Percentiles rank a stretch among this genome's conserved stretches.
Conservation (phyloP, 2,888 invertebrate species). For the Branchipolynoe longqiensis region DNA sequence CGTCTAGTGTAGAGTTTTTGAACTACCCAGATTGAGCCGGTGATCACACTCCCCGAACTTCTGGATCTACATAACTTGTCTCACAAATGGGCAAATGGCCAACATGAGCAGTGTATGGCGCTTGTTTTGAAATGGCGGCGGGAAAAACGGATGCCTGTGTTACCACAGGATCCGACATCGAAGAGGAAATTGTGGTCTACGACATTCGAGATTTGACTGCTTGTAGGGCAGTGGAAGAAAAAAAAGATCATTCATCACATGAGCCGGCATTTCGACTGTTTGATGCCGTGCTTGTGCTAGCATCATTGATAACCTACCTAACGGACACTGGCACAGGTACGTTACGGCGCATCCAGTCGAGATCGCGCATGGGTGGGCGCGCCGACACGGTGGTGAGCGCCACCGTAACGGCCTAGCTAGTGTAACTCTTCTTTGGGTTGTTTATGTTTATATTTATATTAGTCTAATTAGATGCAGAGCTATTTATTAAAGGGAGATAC, state of each 20-base stretch:
- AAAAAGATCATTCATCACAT: neutral
- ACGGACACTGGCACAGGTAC: slow-evolving; percentile 52
- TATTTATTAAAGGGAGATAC: no score
- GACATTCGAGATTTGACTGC: slow-evolving; percentile 32
- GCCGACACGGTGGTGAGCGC: no score
- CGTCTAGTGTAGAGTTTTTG: no score
- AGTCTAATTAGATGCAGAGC: no score
- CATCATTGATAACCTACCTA: slow-evolving; percentile 53
- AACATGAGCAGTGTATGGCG: neutral
- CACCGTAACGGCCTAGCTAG: no score
- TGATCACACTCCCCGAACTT: no score
- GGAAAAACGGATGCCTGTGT: slow-evolving; percentile 22
- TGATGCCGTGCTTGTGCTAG: slow-evolving; percentile 30
- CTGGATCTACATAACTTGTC: no score
- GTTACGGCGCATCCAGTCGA: no score
- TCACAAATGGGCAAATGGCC: neutral
- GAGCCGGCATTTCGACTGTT: neutral
- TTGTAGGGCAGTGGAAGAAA: neutral
- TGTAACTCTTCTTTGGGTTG: no score
- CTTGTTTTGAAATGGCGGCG: slow-evolving; percentile 55
- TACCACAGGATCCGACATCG: neutral
- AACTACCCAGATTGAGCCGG: no score
- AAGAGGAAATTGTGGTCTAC: slow-evolving; percentile 6
- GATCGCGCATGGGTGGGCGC: no score
- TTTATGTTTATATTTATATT: no score